phyloP scores from a whole-genome alignment of 2,888 invertebrate genomes.

The Drosophila pegasa region DNA sequence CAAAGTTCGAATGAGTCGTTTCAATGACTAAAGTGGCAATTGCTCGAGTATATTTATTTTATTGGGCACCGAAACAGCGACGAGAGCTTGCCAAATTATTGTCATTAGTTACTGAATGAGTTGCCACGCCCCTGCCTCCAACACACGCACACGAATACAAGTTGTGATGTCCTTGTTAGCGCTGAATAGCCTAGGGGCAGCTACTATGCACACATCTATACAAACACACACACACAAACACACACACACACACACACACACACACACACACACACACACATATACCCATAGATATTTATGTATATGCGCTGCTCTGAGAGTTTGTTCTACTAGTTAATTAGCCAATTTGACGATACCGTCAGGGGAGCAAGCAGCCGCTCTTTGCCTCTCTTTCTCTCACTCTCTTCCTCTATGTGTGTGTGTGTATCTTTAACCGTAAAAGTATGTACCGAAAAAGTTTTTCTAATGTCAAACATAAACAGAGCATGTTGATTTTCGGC shows the following conservation, averaged over 20 bases:
- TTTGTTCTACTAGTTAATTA: constrained; percentile 63
- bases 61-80: constrained; percentile 63
- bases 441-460: constrained; percentile 48
- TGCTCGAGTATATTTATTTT: constrained; percentile 72
- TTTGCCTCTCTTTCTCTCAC: neutral
- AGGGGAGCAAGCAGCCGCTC: constrained; percentile 26
- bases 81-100: constrained; percentile 76
- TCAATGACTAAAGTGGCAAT: constrained; percentile 64
- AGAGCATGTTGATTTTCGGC: constrained; percentile 36
- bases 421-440: constrained; percentile 8
- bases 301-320: constrained; percentile 9
- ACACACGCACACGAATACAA: constrained; percentile 5
- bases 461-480: constrained; percentile 62
- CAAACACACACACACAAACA: neutral
- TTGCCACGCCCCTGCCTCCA: constrained; percentile 3
- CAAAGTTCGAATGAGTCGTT: constrained; percentile 62
- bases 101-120: constrained; percentile 71
- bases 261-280: neutral
- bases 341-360: constrained; percentile 58
- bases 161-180: constrained; percentile 38
- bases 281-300: constrained; percentile 7
- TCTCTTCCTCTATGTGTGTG: constrained; percentile 1
- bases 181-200: constrained; percentile 48
- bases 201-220: neutral
- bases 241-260: neutral